These are phyloP conservation scores for Drosophila hamatofila DNA, from an alignment of 2,888 invertebrate species.

Conservation along the genomic window DNA sequence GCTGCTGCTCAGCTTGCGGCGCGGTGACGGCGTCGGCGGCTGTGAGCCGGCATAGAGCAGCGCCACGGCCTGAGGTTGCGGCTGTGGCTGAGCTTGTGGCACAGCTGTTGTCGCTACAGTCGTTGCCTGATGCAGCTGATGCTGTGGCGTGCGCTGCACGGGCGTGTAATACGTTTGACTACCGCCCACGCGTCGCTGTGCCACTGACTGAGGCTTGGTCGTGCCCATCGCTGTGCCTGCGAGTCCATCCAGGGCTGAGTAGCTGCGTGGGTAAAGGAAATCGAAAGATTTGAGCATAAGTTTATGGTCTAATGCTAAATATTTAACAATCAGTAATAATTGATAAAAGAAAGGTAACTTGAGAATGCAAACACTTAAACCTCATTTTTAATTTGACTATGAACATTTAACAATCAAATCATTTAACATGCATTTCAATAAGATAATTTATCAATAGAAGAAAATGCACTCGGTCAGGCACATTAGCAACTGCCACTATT, in stretches of 20 bases:
- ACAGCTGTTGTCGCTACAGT: conserved; percentile 82
- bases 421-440: too few relatives aligned
- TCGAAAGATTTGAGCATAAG: not conserved
- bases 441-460: too few relatives aligned
- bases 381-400: too few relatives aligned
- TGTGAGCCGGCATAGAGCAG: conserved; percentile 86
- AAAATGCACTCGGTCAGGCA: too few relatives aligned
- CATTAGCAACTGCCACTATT: too few relatives aligned
- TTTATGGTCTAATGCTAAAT: not conserved
- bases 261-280: conserved; percentile 76
- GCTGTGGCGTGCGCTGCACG: conserved; percentile 70
- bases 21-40: conserved; percentile 89
- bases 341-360: too few relatives aligned
- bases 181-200: conserved; percentile 68
- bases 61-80: conserved; percentile 86
- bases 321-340: not conserved
- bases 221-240: not conserved
- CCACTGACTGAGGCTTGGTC: conserved; percentile 54
- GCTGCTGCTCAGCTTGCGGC: conserved; percentile 90
- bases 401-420: too few relatives aligned
- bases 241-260: conserved; percentile 37
- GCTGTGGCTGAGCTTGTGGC: not conserved
- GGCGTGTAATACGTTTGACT: conserved; percentile 73
- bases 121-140: conserved; percentile 45
- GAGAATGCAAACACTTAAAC: too few relatives aligned